phyloP scores from a whole-genome alignment of 2,888 invertebrate genomes.

The Allolobophora icterica region DNA sequence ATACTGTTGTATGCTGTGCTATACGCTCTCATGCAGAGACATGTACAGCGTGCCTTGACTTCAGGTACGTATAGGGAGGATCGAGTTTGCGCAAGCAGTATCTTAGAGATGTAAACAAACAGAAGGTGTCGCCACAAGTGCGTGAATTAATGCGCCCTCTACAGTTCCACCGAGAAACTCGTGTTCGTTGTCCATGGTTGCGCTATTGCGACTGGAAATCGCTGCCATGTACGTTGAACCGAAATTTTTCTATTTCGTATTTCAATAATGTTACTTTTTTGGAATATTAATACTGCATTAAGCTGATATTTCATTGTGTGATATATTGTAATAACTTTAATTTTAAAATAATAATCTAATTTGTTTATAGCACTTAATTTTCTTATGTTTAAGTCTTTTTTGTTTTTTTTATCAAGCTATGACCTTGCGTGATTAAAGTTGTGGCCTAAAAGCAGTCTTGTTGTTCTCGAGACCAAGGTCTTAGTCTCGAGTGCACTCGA shows the following conservation, averaged over 20 bases:
- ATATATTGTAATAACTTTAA: background rate
- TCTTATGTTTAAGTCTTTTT: too few relatives aligned
- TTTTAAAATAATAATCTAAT: background rate
- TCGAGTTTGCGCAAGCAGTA: background rate
- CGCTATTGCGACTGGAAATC: background rate
- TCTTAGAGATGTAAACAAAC: constrained; percentile 17
- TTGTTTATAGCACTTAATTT: too few relatives aligned
- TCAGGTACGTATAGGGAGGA: background rate
- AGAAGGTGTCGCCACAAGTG: constrained; percentile 8
- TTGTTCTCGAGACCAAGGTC: too few relatives aligned
- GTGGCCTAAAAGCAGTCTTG: too few relatives aligned
- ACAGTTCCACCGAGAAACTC: background rate
- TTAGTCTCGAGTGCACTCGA: too few relatives aligned
- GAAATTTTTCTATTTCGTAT: background rate
- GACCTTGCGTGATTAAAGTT: too few relatives aligned
- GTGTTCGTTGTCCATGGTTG: background rate
- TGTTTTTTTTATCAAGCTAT: too few relatives aligned
- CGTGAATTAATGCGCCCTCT: background rate
- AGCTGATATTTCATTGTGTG: background rate
- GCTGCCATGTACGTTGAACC: background rate
- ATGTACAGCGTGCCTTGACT: background rate
- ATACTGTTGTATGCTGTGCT: background rate
- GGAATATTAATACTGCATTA: background rate
- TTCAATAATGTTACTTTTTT: background rate
- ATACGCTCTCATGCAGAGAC: background rate